These are phyloP conservation scores for Petrolisthes cinctipes DNA, from an alignment of 2,888 invertebrate genomes.

Conservation along the genomic window DNA sequence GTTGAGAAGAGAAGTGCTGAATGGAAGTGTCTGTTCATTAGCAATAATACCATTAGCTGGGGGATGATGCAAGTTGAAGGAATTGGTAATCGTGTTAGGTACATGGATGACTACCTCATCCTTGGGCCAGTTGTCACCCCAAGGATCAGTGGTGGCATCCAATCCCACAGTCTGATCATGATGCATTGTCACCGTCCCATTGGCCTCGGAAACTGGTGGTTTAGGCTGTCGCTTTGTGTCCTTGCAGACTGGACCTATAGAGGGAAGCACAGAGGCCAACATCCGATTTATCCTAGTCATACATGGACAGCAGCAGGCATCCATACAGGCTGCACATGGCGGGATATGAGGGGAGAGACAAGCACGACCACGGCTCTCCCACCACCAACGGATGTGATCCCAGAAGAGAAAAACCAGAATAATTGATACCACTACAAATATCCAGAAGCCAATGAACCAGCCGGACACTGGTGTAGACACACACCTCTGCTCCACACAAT, in stretches of 20 bases:
- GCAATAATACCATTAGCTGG: not conserved
- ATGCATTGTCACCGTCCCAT: not conserved
- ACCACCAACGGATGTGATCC: constrained; percentile 39
- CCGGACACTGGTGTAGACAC: constrained; percentile 74
- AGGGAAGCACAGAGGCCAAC: not conserved
- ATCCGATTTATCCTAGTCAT: constrained; percentile 13
- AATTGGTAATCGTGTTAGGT: not conserved
- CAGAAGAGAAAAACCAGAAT: not conserved
- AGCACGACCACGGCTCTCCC: constrained; percentile 20
- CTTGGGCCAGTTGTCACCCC: not conserved
- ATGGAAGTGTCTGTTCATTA: not conserved
- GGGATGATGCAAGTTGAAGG: too few relatives aligned
- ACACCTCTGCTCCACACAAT: constrained; percentile 92
- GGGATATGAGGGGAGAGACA: constrained; percentile 5
- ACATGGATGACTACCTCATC: not conserved
- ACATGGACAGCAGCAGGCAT: constrained; percentile 30
- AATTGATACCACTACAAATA: constrained; percentile 80
- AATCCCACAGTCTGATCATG: not conserved
- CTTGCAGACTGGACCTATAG: not conserved
- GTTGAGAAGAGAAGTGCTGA: not conserved
- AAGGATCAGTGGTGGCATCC: not conserved
- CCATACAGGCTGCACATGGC: constrained; percentile 24
- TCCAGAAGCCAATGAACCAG: constrained; percentile 66
- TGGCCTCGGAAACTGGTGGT: not conserved
- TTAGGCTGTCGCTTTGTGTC: not conserved